phyloP scores from a whole-genome alignment of 2,888 invertebrate species.

The Cistogaster globosa region DNA sequence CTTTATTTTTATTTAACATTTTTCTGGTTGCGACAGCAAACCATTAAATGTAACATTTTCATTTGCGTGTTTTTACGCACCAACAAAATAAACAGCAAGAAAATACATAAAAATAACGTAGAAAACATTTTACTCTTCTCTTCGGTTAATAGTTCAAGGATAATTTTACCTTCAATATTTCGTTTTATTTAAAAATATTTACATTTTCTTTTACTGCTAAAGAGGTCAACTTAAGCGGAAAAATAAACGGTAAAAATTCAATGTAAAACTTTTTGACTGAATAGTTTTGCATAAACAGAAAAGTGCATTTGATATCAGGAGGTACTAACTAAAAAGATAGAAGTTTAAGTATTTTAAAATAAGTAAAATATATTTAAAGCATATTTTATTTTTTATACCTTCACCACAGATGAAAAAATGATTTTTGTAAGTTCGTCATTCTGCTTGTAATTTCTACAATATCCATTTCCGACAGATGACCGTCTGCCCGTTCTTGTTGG shows the following conservation, averaged over 20 bases:
- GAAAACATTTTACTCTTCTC: conserved; percentile 28
- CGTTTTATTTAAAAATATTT: background rate
- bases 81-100: conserved; percentile 34
- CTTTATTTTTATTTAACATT: conserved; percentile 14
- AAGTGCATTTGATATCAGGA: no score
- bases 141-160: conserved; percentile 58
- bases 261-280: background rate
- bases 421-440: no score
- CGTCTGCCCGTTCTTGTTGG: no score
- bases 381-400: no score
- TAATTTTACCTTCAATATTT: conserved; percentile 33
- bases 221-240: conserved; percentile 33
- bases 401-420: no score
- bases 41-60: conserved; percentile 45
- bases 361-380: no score
- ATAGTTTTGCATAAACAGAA: no score
- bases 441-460: no score
- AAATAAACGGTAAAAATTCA: background rate
- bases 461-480: no score
- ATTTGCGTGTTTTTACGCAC: conserved; percentile 58
- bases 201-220: conserved; percentile 21
- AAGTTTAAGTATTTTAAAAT: no score
- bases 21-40: conserved; percentile 16
- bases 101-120: conserved; percentile 16
- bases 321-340: no score